Evolutionary conservation across 2,797 vertebrate genomes (phyloP), one percentile per base, ranked within the genome.

Genomic region (Pseudomugil gertrudae): DNA sequence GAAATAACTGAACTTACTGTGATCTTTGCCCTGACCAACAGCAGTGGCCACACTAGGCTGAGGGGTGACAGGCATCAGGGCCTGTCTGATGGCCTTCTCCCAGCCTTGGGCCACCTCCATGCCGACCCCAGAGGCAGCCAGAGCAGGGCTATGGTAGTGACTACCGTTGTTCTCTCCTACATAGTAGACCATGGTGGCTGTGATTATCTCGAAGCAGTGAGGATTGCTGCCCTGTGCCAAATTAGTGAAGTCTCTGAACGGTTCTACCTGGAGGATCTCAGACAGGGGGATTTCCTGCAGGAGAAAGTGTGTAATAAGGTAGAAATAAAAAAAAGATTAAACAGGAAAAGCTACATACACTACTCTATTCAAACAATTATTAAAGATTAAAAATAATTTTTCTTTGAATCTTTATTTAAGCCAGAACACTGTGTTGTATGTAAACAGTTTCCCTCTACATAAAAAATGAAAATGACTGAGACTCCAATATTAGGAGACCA

Each of bases 191-290:
- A 98, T 96, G 55, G 96, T 98, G 84, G 95, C 94, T 35, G 97
- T 99, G 93, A 98, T 98, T 90, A 99, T 96, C 94, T 98, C 97
- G 86, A 99, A 98, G 93, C 96, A 98, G 94, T 99, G 96, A 14
- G 95, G 96, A 89, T 96, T 98, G 91, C 96, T 96, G 83, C 96
- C 95, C 87, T 96, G 95, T 38, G 96, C 93, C 88, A 96, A 89
- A 45, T 93, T 95, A 72, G 92, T 93, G 88, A 95, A 95, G 92
- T 98, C 95, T 89, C 91, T 93, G 70, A 94, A 95, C 29, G 89
- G 94, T 78, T 96, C 96, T 76, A 99, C 94, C 90, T 97, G 96
- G 35, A 99, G 95, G 92, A 99, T 98, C 95, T 99, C 97, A 50
- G 97, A 99, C 84, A 99, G 94, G 63, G 97, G 97, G 87, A 99